A percentile compares a stretch with the other conserved stretches of the same genome.
phyloP scores from a whole-genome alignment of 2,797 vertebrate species.

The Moxostoma hubbsi region DNA sequence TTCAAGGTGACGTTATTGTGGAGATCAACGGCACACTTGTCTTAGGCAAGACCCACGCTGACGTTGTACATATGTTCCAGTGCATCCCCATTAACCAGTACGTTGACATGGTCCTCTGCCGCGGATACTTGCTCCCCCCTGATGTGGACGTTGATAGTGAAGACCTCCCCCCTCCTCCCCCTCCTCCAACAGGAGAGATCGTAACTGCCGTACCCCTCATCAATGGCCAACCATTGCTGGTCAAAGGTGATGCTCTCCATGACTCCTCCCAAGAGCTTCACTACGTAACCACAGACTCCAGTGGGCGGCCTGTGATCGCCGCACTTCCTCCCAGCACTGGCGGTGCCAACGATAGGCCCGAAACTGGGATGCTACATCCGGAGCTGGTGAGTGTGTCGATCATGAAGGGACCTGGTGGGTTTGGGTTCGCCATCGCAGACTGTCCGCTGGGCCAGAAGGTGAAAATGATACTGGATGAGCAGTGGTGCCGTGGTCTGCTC shows the following conservation, averaged over 20 bases:
- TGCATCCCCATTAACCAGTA: constrained; percentile 93
- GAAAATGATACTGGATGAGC: constrained; percentile 97
- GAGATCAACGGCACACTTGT: constrained; percentile 93
- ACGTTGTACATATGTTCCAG: constrained; percentile 98
- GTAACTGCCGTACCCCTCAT: constrained; percentile 75
- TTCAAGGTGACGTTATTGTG: constrained; percentile 93
- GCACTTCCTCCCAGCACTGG: constrained; percentile 71
- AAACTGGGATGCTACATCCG: constrained; percentile 84
- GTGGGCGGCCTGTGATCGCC: constrained; percentile 67
- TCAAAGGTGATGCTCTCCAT: constrained; percentile 80
- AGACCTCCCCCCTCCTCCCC: constrained; percentile 59
- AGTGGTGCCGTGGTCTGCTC: constrained; percentile 94
- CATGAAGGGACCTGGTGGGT: constrained; percentile 93
- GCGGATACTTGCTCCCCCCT: constrained; percentile 94
- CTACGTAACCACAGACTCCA: constrained; percentile 76
- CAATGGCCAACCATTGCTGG: constrained; percentile 76
- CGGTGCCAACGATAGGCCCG: constrained; percentile 72
- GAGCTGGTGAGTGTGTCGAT: constrained; percentile 91
- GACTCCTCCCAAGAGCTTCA: constrained; percentile 81
- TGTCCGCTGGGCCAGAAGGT: constrained; percentile 95
- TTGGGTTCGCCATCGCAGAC: constrained; percentile 97
- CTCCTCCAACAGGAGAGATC: constrained; percentile 66
- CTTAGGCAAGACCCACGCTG: constrained; percentile 95
- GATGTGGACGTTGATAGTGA: constrained; percentile 77
- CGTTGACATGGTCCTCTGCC: constrained; percentile 93